Base-by-base conservation (phyloP, 2,113 vertebrate genomes). In the Epinephelus moara region DNA sequence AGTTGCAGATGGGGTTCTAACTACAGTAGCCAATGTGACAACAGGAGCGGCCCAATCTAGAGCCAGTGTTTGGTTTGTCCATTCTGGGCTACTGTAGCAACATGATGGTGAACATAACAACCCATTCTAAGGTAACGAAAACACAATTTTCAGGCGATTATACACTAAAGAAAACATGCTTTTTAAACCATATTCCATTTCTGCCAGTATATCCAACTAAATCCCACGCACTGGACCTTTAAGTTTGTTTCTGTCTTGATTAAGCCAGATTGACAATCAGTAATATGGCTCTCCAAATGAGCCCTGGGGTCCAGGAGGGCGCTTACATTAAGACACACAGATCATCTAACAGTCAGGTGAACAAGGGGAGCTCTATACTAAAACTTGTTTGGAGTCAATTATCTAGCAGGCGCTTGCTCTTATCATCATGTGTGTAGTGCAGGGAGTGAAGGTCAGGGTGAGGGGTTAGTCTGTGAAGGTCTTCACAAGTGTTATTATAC, bases 401-500 rank as follows among this genome's bases (percentile, higher is more conserved):
- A 52, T 87, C 69, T 67, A 27, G 49, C 59, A 21, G 59, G 53
- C 7, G 7, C 70, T 55, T 66, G 56, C n/a, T 67, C 30, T 67
- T 45, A 49, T 45, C 55, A 18, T 80, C 23, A 21, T 42, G 47
- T 52, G 45, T 70, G 47, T 45, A 45, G 73, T 72, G 62, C 14
- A 25, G 40, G 50, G 66, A 61, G 78, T 57, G 60, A 74, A 84
- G 78, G 70, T 89, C 56, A 57, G 10, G 77, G 78, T 75, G 25
- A 82, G 80, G 90, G 78, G 84, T 82, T 50, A 72, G 60, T 66
- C 60, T 78, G 45, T 70, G 62, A 92, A 84, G 52, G 56, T 81
- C 67, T 80, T 89, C 80, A 77, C 40, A 64, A 84, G 66, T 66
- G 61, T 86, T 81, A 85, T 89, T 78, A 81, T 50, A 74, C 75